Evolutionary conservation across 2,797 vertebrate genomes (phyloP), one percentile per base, ranked within the genome.

Genomic region (Furcifer pardalis): DNA sequence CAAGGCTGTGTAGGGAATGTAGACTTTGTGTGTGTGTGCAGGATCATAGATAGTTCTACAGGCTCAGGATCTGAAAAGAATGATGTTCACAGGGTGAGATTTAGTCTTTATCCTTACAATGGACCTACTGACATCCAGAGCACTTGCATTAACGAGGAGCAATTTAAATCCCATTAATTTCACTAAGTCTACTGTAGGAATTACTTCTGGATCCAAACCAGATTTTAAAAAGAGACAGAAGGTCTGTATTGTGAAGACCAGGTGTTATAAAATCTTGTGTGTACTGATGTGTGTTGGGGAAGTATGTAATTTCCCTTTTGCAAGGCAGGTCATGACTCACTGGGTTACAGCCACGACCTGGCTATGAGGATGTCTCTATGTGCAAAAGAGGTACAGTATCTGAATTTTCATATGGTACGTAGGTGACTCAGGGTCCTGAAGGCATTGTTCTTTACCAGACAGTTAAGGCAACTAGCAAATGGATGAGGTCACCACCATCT

Each of bases 251-350:
- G 69, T 0, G 4, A 87, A 91, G 91, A 89, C 93, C 89, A 91
- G 93, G 89, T 92, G 90, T 91, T 68, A 0, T 42, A 56, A 87
- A 93, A 91, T 89, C 86, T 81, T 40, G 10, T 23, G 13, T 49
- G 32, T 84, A 81, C 87, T 91, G 94, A 35, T 63, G 25, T 91
- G 83, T 89, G 84, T 81, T 91, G 92, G 90, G 89, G 90, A 93
- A 90, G 86, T 90, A 7, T 92, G 93, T 92, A 92, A 94, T 93
- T 94, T 93, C 93, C 94, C 91, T 91, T 91, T 92, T 91, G 83
- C 89, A 91, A 87, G 83, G 83, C 52, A 19, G 52, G 89, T 27
- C 1, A 82, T 94, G 94, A 94, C 83, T 94, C 92, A 93, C 10
- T 87, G 88, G 92, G 86, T 88, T 88, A 13, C 35, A 88, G 89